Evolutionary conservation across 2,797 vertebrate species (phyloP).

Genomic region (Morelia viridis): DNA sequence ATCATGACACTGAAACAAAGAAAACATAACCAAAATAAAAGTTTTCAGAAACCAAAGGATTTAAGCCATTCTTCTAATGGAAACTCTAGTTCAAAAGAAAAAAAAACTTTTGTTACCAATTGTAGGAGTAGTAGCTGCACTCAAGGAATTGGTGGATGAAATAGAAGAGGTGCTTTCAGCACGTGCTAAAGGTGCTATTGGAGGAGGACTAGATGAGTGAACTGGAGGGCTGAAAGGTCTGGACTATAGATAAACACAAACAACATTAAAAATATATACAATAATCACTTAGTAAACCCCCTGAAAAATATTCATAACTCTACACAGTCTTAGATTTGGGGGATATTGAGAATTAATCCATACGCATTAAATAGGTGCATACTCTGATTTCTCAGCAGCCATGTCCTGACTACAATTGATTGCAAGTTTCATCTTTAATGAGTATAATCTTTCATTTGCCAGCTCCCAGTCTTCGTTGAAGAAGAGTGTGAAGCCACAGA

Average conservation of each 20-base stretch:
- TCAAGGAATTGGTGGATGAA: conserved; percentile 92
- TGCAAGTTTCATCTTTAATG: not conserved
- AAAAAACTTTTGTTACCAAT: conserved; percentile 83
- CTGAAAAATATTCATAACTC: not conserved
- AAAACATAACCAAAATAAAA: conserved; percentile 43
- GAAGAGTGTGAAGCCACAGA: not conserved
- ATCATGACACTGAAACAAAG: conserved; percentile 32
- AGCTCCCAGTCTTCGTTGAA: not conserved
- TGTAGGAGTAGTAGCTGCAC: conserved; percentile 95
- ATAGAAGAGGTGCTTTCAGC: conserved; percentile 98
- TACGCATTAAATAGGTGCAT: not conserved
- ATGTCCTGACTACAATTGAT: not conserved
- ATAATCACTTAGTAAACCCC: not conserved
- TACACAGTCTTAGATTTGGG: not conserved
- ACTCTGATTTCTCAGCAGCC: not conserved
- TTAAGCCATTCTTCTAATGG: conserved; percentile 35
- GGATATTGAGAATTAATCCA: not conserved
- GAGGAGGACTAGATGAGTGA: conserved; percentile 93
- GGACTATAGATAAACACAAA: conserved; percentile 77
- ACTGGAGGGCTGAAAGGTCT: conserved; percentile 93
- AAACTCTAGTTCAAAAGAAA: conserved; percentile 60
- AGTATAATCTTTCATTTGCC: not conserved
- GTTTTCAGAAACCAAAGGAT: conserved; percentile 47
- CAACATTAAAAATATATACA: conserved; percentile 50
- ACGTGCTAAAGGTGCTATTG: conserved; percentile 91